Base-by-base conservation (phyloP, 2,888 invertebrate genomes). In the Phortica magna region DNA sequence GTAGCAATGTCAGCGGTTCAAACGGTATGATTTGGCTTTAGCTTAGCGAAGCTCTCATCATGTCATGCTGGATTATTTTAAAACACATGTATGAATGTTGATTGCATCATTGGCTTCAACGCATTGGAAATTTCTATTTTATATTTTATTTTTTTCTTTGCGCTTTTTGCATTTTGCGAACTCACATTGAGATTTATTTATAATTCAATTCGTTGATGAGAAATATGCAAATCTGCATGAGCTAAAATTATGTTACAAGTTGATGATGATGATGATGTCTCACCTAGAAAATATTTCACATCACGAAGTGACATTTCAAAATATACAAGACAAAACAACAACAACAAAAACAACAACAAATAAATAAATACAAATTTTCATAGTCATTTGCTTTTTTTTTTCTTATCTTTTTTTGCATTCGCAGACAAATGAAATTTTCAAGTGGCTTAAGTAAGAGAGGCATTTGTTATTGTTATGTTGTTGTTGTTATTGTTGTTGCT, bases 261-360 rank as follows among this genome's bases (percentile, higher is more conserved):
- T 57, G 48, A 57, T 57, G 41, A 31, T 65, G 65, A 1, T 57
- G 48, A 57, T 57, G 41, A 31, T 65, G 31, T 65, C 65, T 65
- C 65, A 65, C 41, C 41, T 31, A n/a, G 65, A 65, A 65, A 65
- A 65, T 41, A 65, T 65, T 65, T 65, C 19, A n/a, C 65, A 61
- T 22, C 39, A 19, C 17, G 14, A 41, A 39, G 12, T 65, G 65
- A 65, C 65, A 65, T 65, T 65, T 65, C 22, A 65, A 65, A 65
- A 65, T 65, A 65, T 39, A 65, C 65, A 61, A 61, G 7, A 61
- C 7, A 61, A 2, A 48, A 48, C 1, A 1, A 31, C 1, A 31
- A 31, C 1, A 3, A 31, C 1, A 31, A 31, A 31, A 31, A 31
- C 2, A 31, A 31, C 31, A 31, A 31, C 3, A 31, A 31, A 31